Evolutionary conservation across 1,140 invertebrate genomes (phyloP), one percentile per base, ranked within the genome.

Genomic region (Drosophila burlai): DNA sequence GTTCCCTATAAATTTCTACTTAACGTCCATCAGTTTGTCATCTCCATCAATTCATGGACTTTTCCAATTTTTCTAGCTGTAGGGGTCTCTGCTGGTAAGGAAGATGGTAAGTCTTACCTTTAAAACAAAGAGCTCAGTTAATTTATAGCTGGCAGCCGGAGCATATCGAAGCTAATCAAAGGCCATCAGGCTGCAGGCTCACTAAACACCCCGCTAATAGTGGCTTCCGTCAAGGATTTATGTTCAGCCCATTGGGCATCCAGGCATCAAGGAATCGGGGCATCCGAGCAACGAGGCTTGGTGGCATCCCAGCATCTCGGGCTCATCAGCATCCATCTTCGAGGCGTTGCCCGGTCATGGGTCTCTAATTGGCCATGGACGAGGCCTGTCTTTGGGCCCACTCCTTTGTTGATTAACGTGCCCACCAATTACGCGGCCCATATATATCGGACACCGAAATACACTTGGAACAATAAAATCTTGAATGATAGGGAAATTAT

Each of bases 361-460:
- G 65, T 65, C 83, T 90, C 81, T 89, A 89, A 89, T 89, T 89
- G 84, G 84, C 69, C 77, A 75, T 54, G 50, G 73, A 63, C 43
- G 62, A 76, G 46, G 46, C 60, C 38, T 24, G 52, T 45, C 72
- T 36, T 34, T 54, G 72, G 47, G 29, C 57, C 74, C 67, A 42
- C 68, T 72, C 74, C 85, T 68, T 69, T 77, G 64, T 90, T 89
- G 85, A 89, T 89, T 89, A 89, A 89, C 84, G 84, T 84, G 85
- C 85, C 85, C 84, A 90, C 85, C 84, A 89, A 89, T 89, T 90
- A 89, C 81, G 85, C 81, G 81, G 69, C 77, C 81, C 85, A 87
- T 87, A 89, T 89, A 87, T 87, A 89, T 66, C 31, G 46, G 26
- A 24, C 31, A 26, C 15, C n/a, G 11, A 24, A 52, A 18, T 34